phyloP scores from a whole-genome alignment of 1,140 invertebrate species.

The Brachionus manjavacas region DNA sequence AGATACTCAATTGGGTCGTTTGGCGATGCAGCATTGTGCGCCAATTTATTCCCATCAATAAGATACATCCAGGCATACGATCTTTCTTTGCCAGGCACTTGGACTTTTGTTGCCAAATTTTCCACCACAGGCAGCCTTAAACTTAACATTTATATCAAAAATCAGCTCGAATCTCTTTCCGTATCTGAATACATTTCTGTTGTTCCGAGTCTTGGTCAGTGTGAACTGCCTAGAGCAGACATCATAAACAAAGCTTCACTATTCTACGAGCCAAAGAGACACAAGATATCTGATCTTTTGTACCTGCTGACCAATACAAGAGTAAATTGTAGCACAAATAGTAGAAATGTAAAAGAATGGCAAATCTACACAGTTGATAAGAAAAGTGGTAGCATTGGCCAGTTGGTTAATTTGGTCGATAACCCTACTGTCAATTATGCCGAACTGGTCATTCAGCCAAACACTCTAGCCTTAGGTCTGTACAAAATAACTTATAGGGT shows the following conservation, averaged over 20 bases:
- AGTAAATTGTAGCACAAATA: not conserved
- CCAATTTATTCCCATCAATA: not conserved
- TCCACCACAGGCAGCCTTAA: not conserved
- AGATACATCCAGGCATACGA: not conserved
- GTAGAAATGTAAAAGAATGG: constrained; percentile 13
- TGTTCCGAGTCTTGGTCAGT: not conserved
- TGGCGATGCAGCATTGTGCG: not conserved
- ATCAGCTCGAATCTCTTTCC: not conserved
- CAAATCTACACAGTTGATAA: not conserved
- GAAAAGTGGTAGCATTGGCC: not conserved
- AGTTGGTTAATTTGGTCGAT: not conserved
- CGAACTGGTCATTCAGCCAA: constrained; percentile 26
- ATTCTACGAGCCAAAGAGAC: not conserved
- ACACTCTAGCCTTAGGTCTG: not conserved
- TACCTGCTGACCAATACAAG: not conserved
- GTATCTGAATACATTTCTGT: not conserved
- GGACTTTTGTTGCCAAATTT: not conserved
- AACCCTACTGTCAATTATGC: constrained; percentile 34
- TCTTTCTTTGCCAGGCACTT: not conserved
- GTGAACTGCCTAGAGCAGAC: not conserved
- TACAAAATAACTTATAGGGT: constrained; percentile 12
- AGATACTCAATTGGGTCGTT: not conserved
- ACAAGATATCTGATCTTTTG: not conserved
- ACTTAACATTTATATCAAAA: not conserved
- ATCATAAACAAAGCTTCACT: not conserved